These are phyloP conservation scores for Cheilosia urbana DNA, from an alignment of 2,888 invertebrate species.

Conservation along the genomic window DNA sequence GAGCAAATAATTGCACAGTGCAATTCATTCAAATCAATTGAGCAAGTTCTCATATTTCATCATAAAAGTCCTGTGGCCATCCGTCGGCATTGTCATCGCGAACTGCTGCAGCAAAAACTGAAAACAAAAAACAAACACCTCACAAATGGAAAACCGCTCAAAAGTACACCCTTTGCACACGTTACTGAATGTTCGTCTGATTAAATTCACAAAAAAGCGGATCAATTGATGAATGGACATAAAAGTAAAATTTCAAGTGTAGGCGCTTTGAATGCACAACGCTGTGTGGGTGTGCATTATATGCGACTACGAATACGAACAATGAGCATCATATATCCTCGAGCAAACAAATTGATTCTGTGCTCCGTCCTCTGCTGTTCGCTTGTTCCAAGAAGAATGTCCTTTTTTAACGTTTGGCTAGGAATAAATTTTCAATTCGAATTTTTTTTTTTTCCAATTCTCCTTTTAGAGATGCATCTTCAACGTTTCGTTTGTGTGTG, in stretches of 20 bases:
- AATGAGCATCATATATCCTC: constrained; percentile 69
- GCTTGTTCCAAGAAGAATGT: constrained; percentile 49
- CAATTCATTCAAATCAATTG: constrained; percentile 60
- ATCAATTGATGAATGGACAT: constrained; percentile 66
- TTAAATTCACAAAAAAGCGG: constrained; percentile 55
- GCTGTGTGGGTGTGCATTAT: neutral
- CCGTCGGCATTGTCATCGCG: constrained; percentile 44
- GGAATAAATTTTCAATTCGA: constrained; percentile 63
- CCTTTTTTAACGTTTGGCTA: constrained; percentile 50
- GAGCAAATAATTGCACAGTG: constrained; percentile 11
- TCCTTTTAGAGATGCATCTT: constrained; percentile 52
- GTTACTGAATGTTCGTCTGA: constrained; percentile 56
- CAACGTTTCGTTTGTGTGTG: constrained; percentile 40
- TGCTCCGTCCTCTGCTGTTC: constrained; percentile 26
- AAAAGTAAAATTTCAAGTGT: constrained; percentile 57
- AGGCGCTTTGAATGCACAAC: constrained; percentile 22
- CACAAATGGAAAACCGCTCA: neutral
- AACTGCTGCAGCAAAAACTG: constrained; percentile 27
- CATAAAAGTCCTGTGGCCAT: constrained; percentile 35
- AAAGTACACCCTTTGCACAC: constrained; percentile 21
- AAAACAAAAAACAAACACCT: neutral
- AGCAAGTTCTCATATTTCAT: constrained; percentile 44
- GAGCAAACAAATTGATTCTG: constrained; percentile 70
- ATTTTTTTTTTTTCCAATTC: constrained; percentile 24
- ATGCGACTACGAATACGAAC: constrained; percentile 50